Evolutionary conservation across 1,140 invertebrate genomes (phyloP), one percentile per base, ranked within the genome.

Genomic region (Halictus rubicundus): DNA sequence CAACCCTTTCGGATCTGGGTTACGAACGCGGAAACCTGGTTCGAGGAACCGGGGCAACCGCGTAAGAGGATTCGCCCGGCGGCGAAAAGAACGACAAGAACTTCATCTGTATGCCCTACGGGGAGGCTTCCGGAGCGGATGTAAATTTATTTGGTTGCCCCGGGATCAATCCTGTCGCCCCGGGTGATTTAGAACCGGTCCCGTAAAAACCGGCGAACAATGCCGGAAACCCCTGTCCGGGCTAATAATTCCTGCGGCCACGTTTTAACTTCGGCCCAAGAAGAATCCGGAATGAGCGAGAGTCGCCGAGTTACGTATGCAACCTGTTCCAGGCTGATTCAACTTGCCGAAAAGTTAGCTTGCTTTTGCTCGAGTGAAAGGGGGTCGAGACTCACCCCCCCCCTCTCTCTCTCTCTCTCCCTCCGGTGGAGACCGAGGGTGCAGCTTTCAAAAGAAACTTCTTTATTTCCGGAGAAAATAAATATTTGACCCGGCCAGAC

Each of bases 401-500:
- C 10, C 2, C 12, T 46, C 42, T 46, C 3, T 46, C 10, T 46
- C 9, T 46, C 10, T 46, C 42, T 46, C 49, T 46, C 23, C 7
- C 23, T 23, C 57, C 3, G 60, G 27, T 4, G 23, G 32, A 68
- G 52, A 52, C 49, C 25, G 46, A 79, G 39, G 61, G 46, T 52
- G 70, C 82, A 81, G 73, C 37, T 81, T 78, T 81, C 84, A 76
- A 86, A 87, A 84, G 84, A 86, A 87, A 86, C 81, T 87, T 86
- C 49, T 86, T 83, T 87, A 87, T 86, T 87, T 86, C 72, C 73
- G 27, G 78, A 54, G 73, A 81, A 86, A 87, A 86, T 87, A 86
- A 87, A 87, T 87, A 87, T 87, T 81, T 83, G 85, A 84, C 68
- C 73, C 69, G 39, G 59, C 52, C 60, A 66, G 60, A 37, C 75